A percentile compares a stretch with the other conserved stretches of the same genome.
Conservation (phyloP, 2,113 vertebrate species). For the Sitta europaea region DNA sequence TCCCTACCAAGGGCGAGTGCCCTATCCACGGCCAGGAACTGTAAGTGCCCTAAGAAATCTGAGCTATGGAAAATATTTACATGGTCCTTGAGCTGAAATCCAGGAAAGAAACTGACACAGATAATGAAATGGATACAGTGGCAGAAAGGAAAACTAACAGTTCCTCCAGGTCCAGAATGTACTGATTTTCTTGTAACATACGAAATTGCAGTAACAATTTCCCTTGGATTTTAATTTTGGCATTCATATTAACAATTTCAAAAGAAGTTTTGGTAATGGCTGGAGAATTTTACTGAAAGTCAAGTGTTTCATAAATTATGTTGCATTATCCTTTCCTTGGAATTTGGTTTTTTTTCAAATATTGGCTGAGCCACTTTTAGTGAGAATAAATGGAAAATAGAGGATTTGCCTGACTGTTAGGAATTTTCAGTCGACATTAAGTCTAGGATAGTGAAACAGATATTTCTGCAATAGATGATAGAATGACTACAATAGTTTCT, state of each 20-base stretch:
- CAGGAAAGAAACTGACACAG: not conserved
- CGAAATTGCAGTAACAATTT: not conserved
- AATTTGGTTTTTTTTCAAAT: not conserved
- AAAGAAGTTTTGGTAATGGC: not conserved
- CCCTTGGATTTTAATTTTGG: not conserved
- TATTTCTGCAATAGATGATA: not conserved
- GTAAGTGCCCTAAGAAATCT: conserved; percentile 74
- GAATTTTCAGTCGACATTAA: not conserved
- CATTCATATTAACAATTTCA: not conserved
- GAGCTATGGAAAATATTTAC: not conserved
- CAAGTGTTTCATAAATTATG: not conserved
- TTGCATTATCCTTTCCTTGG: not conserved
- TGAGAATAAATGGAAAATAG: not conserved
- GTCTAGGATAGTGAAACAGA: not conserved
- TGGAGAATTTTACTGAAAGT: not conserved
- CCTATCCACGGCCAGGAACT: conserved; percentile 95
- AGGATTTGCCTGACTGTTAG: not conserved
- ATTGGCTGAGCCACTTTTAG: not conserved
- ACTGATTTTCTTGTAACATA: not conserved
- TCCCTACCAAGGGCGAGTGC: conserved; percentile 92
- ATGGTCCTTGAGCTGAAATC: not conserved
- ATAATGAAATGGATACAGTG: not conserved
- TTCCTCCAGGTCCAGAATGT: not conserved
- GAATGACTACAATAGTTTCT: not conserved
- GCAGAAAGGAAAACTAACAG: not conserved